Conservation (phyloP, 2,888 invertebrate genomes). For the Mechanitis mazaeus region DNA sequence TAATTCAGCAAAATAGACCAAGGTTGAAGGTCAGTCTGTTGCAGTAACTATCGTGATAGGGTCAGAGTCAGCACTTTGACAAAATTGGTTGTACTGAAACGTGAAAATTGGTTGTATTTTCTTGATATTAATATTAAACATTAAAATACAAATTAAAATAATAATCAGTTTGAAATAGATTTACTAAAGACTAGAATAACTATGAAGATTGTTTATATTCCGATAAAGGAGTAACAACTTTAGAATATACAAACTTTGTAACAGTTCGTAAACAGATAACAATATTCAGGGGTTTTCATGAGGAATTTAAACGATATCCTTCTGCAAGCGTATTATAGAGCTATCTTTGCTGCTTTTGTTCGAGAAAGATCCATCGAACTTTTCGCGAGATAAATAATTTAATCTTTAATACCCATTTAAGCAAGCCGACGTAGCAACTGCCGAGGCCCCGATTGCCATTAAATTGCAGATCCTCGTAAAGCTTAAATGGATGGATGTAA, state of each 20-base stretch:
- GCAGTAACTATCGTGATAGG: constrained; percentile 27
- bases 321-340: constrained; percentile 29
- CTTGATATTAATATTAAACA: neutral
- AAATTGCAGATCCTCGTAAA: constrained; percentile 48
- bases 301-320: constrained; percentile 16
- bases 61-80: constrained; percentile 20
- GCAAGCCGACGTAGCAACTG: constrained; percentile 47
- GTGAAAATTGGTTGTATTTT: neutral
- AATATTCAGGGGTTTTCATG: constrained; percentile 12
- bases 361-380: constrained; percentile 54
- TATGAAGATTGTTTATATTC: neutral
- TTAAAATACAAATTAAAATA: neutral
- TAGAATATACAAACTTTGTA: neutral
- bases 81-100: constrained; percentile 18
- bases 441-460: constrained; percentile 48
- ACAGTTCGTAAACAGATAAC: neutral
- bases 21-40: constrained; percentile 25
- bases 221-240: neutral
- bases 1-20: constrained; percentile 29
- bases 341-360: constrained; percentile 50
- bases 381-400: constrained; percentile 65
- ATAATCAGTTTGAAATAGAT: too few species aligned
- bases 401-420: constrained; percentile 66
- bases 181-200: too few species aligned
- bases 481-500: constrained; percentile 44